Percentiles rank a stretch among this genome's conserved stretches.
phyloP scores from a whole-genome alignment of 1,140 invertebrate species.

The Delia radicum region DNA sequence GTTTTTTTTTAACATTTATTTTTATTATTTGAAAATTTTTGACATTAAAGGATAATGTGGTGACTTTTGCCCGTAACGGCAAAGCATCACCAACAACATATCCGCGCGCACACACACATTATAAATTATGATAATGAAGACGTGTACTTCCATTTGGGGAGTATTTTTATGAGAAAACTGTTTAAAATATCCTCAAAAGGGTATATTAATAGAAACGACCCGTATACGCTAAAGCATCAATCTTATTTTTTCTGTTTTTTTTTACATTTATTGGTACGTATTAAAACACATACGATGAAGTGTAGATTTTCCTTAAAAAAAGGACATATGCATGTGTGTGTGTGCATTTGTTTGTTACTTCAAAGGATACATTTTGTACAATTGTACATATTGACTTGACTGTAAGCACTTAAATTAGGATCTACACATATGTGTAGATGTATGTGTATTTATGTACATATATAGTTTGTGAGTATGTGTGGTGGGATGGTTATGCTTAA shows the following conservation, averaged over 20 bases:
- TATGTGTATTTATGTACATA: background rate
- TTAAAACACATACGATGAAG: background rate
- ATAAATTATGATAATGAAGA: background rate
- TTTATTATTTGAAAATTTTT: background rate
- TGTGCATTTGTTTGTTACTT: background rate
- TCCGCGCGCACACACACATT: background rate
- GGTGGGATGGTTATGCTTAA: background rate
- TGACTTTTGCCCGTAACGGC: background rate
- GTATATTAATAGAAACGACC: background rate
- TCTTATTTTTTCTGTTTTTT: background rate
- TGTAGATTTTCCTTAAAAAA: slow-evolving; percentile 10
- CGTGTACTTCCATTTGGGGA: slow-evolving; percentile 1
- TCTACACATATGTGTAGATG: background rate
- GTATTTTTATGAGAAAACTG: background rate
- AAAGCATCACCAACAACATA: background rate
- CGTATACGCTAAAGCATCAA: background rate
- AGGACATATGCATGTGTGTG: background rate
- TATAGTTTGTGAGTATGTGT: background rate
- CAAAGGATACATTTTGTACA: background rate
- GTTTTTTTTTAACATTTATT: background rate
- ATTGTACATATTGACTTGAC: background rate
- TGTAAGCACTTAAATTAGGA: background rate
- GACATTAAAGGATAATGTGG: background rate
- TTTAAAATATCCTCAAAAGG: slow-evolving; percentile 4
- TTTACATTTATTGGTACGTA: background rate